phyloP scores from a whole-genome alignment of 2,113 vertebrate genomes.

The Gavialis gangeticus region DNA sequence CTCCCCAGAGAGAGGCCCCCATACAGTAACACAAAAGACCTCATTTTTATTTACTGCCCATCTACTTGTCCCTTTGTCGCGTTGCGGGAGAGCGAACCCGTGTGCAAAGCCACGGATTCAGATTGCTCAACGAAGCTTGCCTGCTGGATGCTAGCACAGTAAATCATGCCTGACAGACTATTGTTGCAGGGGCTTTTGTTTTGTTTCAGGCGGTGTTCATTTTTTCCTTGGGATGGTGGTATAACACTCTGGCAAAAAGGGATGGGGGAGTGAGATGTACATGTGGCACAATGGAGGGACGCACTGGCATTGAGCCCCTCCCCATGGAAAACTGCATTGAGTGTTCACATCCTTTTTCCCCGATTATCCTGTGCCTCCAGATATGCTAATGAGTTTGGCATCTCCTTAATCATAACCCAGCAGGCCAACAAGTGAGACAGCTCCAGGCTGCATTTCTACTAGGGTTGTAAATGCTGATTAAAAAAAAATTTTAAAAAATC shows the following conservation, averaged over 20 bases:
- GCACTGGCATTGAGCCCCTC: not conserved
- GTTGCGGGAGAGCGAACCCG: slow-evolving; percentile 53
- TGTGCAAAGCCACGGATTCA: slow-evolving; percentile 63
- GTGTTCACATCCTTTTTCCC: not conserved
- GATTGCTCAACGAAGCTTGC: slow-evolving; percentile 75
- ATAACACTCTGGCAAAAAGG: not conserved
- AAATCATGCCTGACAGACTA: slow-evolving; percentile 80
- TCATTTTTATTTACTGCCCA: slow-evolving; percentile 74
- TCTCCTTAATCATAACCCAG: not conserved
- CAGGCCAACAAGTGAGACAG: not conserved
- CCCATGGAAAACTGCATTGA: not conserved
- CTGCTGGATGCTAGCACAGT: slow-evolving; percentile 53
- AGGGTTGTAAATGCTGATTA: too few relatives aligned
- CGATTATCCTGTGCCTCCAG: not conserved
- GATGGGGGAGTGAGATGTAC: not conserved
- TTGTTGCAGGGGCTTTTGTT: slow-evolving; percentile 66
- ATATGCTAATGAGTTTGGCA: not conserved
- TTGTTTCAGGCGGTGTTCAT: slow-evolving; percentile 3
- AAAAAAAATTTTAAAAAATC: too few relatives aligned
- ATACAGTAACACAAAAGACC: slow-evolving; percentile 73
- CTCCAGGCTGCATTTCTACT: not conserved
- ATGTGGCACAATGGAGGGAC: not conserved
- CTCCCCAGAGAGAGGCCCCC: slow-evolving; percentile 61
- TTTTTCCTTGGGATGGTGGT: slow-evolving; percentile 39
- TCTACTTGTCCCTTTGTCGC: slow-evolving; percentile 72